Conservation (phyloP, 1,140 invertebrate species). For the Cataglyphis hispanica region DNA sequence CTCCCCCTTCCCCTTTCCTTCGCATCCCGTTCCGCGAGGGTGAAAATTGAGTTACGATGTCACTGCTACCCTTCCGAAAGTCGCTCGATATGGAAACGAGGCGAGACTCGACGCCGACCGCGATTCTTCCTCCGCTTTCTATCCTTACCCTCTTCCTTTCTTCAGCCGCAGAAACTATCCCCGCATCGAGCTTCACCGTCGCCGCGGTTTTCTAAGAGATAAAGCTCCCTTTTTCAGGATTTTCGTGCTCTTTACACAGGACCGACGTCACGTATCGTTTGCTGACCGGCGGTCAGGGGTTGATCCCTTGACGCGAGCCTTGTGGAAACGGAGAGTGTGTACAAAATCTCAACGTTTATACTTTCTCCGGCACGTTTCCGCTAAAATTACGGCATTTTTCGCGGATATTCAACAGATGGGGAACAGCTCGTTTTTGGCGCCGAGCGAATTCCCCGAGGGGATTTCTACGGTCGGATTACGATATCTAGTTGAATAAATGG, state of each 20-base stretch:
- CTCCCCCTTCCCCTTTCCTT: neutral
- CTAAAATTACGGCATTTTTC: slow-evolving; percentile 58
- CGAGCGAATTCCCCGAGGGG: slow-evolving; percentile 27
- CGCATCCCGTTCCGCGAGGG: slow-evolving; percentile 20
- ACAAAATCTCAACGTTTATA: slow-evolving; percentile 57
- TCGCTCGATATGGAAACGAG: slow-evolving; percentile 74
- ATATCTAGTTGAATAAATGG: slow-evolving; percentile 55
- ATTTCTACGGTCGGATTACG: slow-evolving; percentile 54
- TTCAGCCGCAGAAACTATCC: neutral
- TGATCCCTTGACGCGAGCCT: slow-evolving; percentile 56
- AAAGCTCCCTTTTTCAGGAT: slow-evolving; percentile 63
- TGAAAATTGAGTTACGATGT: slow-evolving; percentile 74
- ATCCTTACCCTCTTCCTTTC: neutral
- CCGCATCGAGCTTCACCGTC: neutral
- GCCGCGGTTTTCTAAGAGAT: slow-evolving; percentile 39
- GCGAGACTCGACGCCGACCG: slow-evolving; percentile 49
- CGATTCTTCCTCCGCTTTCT: slow-evolving; percentile 42
- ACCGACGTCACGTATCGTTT: slow-evolving; percentile 64
- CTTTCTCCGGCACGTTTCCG: slow-evolving; percentile 53
- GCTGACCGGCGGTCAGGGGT: slow-evolving; percentile 62
- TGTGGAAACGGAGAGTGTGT: slow-evolving; percentile 25
- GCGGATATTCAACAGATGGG: slow-evolving; percentile 62
- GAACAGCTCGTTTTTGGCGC: slow-evolving; percentile 57
- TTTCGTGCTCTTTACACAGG: slow-evolving; percentile 57
- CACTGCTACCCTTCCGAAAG: slow-evolving; percentile 68